Evolutionary conservation across 1,140 invertebrate species (phyloP).

Genomic region (Goniozus legneri): DNA sequence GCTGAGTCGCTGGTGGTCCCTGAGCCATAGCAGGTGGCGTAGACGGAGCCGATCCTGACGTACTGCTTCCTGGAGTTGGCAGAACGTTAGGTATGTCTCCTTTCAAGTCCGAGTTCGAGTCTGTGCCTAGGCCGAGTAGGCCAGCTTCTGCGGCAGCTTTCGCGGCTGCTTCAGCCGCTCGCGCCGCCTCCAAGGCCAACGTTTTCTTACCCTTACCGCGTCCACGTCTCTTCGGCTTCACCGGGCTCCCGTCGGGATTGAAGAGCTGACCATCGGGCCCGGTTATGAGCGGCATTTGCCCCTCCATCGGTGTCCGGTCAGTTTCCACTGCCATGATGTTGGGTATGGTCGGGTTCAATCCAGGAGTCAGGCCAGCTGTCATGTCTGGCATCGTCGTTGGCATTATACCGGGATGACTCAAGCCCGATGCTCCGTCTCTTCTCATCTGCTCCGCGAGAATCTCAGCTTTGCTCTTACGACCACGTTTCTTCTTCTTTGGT

Average conservation of each 20-base stretch:
- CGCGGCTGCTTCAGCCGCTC: conserved; percentile 47
- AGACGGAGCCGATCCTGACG: conserved; percentile 49
- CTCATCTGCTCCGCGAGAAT: conserved; percentile 53
- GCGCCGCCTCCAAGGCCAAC: conserved; percentile 52
- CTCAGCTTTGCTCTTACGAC: conserved; percentile 51
- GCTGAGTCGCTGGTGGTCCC: conserved; percentile 29
- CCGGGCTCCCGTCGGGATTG: conserved; percentile 40
- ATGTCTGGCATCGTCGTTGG: conserved; percentile 10
- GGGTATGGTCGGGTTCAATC: conserved; percentile 16
- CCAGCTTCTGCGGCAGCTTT: conserved; percentile 33
- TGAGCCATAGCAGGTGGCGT: conserved; percentile 38
- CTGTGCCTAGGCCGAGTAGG: conserved; percentile 34
- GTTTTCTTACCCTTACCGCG: conserved; percentile 60
- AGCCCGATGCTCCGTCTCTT: conserved; percentile 30
- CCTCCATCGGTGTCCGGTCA: conserved; percentile 20
- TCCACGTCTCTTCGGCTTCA: conserved; percentile 54
- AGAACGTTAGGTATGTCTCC: conserved; percentile 39
- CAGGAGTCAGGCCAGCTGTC: conserved; percentile 15
- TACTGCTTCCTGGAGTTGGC: conserved; percentile 49
- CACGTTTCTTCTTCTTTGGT: conserved; percentile 50
- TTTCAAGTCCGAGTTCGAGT: conserved; percentile 42
- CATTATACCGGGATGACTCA: conserved; percentile 10
- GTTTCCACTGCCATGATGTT: conserved; percentile 21
- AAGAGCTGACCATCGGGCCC: conserved; percentile 39
- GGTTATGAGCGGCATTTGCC: conserved; percentile 29